A percentile compares a stretch with the other conserved stretches of the same genome.
Conservation (phyloP, 2,888 invertebrate species). For the Drosophila vallismaia region DNA sequence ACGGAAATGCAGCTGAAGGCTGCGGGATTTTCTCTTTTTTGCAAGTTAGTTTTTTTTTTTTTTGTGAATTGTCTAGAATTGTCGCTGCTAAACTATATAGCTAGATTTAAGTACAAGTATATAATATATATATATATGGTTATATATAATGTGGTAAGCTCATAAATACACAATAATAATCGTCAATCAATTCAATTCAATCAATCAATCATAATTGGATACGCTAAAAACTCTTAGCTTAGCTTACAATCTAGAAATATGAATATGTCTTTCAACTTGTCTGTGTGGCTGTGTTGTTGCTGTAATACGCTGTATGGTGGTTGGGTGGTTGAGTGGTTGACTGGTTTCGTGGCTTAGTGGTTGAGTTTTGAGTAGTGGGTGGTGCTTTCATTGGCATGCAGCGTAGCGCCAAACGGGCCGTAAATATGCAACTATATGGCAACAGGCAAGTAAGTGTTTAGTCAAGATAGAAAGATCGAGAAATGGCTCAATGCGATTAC, state of each 20-base stretch:
- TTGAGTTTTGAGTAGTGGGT: slow-evolving; percentile 22
- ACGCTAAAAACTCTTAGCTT: slow-evolving; percentile 57
- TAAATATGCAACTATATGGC: slow-evolving; percentile 75
- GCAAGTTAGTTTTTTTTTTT: not conserved
- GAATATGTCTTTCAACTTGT: slow-evolving; percentile 73
- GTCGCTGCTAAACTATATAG: slow-evolving; percentile 47
- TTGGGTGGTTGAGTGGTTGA: slow-evolving; percentile 11
- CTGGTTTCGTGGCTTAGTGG: slow-evolving; percentile 5
- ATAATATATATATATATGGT: slow-evolving; percentile 11
- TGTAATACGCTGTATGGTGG: slow-evolving; percentile 18
- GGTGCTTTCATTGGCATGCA: slow-evolving; percentile 42
- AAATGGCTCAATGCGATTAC: slow-evolving; percentile 46
- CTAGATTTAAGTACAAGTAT: slow-evolving; percentile 59
- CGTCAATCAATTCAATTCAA: slow-evolving; percentile 47
- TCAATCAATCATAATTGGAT: slow-evolving; percentile 51
- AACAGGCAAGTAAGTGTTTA: slow-evolving; percentile 58
- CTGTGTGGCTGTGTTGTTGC: slow-evolving; percentile 40
- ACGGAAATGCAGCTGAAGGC: slow-evolving; percentile 40
- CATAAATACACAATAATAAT: slow-evolving; percentile 75
- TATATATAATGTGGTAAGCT: slow-evolving; percentile 58
- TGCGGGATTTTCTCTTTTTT: slow-evolving; percentile 21
- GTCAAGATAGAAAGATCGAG: slow-evolving; percentile 27
- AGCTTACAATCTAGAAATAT: slow-evolving; percentile 53
- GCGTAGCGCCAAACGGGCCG: slow-evolving; percentile 61
- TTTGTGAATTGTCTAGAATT: slow-evolving; percentile 35